Conservation (phyloP, 1,140 invertebrate genomes). For the Eumaeus atala region DNA sequence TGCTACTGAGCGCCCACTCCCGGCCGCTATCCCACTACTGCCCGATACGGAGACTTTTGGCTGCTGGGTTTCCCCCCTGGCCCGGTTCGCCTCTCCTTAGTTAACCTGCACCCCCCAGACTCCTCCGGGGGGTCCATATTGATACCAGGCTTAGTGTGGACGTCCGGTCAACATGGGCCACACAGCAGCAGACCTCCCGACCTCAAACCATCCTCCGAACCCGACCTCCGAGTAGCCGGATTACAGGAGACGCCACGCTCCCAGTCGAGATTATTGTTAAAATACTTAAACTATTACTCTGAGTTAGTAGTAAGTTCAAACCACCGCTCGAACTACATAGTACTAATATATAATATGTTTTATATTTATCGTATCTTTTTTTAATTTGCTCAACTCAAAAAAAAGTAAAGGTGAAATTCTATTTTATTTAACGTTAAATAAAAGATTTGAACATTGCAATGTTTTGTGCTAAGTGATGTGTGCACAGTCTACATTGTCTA, state of each 20-base stretch:
- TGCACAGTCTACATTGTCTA: too few species aligned
- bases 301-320: neutral
- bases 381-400: too few species aligned
- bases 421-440: too few species aligned
- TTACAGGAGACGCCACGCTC: slow-evolving; percentile 94
- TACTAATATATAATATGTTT: too few species aligned
- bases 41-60: slow-evolving; percentile 25
- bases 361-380: too few species aligned
- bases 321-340: neutral
- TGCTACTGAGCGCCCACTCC: too few species aligned
- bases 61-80: slow-evolving; percentile 88
- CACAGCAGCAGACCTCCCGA: slow-evolving; percentile 82
- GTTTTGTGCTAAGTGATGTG: too few species aligned
- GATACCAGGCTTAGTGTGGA: slow-evolving; percentile 93
- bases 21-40: slow-evolving; percentile 14
- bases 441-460: too few species aligned
- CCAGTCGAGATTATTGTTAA: slow-evolving; percentile 76
- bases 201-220: slow-evolving; percentile 88
- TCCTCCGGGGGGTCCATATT: slow-evolving; percentile 92
- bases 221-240: slow-evolving; percentile 93
- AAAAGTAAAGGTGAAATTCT: too few species aligned
- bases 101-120: slow-evolving; percentile 88
- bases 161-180: slow-evolving; percentile 86
- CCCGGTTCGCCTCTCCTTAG: slow-evolving; percentile 96
- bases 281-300: slow-evolving; percentile 18